Evolutionary conservation across 2,113 vertebrate species (phyloP), one percentile per base, ranked within the genome.

Genomic region (Pardalotus punctatus): DNA sequence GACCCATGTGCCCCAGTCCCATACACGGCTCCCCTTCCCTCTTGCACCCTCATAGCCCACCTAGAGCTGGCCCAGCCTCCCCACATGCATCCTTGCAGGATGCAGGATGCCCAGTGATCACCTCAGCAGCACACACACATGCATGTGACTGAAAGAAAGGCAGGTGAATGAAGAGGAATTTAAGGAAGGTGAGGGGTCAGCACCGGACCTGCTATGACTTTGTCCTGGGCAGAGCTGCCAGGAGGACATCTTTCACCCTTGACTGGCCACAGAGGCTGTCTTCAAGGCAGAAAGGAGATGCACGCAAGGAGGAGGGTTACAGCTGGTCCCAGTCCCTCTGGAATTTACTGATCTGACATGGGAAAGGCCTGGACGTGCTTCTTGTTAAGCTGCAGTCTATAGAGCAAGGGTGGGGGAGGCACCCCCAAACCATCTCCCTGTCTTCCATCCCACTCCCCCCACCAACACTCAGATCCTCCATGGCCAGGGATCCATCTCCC

Each of bases 61-160:
- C 38, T 8, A 2, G 0, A 0, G 42, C 35, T 70, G 60, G 31
- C 9, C 12, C 47, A 66, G 29, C 47, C 40, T 33, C 47, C 27
- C 25, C 16, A 3, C 25, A 9, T 1, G 29, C 24, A 22, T 70
- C 19, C n/a, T 47, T 38, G 58, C 27, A 31, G 74, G 45, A 35
- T 21, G 12, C 45, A 36, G 77, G 33, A 42, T 81, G 29, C 35
- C 9, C 27, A 64, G 4, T 10, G 2, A 11, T 36, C 65, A 43
- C 31, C 31, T 24, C 29, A 76, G 84, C 15, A 43, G 36, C 27
- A 20, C 29, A 27, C 47, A 56, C 21, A n/a, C 27, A 43, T 54
- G 28, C 18, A 57, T 27, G 22, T 29, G 14, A 80, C 25, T 8
- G 2, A 6, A 3, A 50, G 50, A 47, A 43, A 74, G 64, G 19